Conservation (phyloP, 2,113 vertebrate genomes). For the Tursiops truncatus region DNA sequence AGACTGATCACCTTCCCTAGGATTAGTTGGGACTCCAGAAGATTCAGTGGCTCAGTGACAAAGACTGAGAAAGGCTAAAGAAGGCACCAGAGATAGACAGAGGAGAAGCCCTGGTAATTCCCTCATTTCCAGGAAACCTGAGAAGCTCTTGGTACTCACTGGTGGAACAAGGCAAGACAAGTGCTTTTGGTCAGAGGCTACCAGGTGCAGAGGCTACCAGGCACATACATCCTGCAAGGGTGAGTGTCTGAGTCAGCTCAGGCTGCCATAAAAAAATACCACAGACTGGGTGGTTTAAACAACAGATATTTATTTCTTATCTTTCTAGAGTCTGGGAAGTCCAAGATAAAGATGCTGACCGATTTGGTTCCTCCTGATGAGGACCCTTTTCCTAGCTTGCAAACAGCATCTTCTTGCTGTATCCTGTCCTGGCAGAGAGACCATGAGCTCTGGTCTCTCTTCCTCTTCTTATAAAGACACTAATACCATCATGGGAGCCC, state of each 20-base stretch:
- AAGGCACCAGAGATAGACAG: not conserved
- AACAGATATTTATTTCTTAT: no score
- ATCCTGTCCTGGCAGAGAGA: no score
- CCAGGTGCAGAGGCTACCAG: not conserved
- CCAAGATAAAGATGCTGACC: no score
- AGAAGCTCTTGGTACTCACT: not conserved
- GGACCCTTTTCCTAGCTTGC: no score
- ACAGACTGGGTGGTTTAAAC: no score
- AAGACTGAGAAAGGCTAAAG: not conserved
- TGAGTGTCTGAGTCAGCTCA: not conserved
- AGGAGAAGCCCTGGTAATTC: not conserved
- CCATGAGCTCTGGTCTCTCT: no score
- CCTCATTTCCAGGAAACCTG: not conserved
- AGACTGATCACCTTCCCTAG: not conserved
- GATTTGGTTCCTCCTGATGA: no score
- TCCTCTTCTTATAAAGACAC: not conserved
- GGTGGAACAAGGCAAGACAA: not conserved
- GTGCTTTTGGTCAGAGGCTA: not conserved
- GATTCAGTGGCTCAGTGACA: not conserved
- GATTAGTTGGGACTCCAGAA: not conserved
- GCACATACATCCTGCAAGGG: not conserved
- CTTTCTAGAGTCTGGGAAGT: no score
- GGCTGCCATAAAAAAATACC: not conserved
- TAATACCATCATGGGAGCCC: not conserved
- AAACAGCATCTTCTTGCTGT: no score